Evolutionary conservation across 2,888 invertebrate species (phyloP), one percentile per base, ranked within the genome.

Genomic region (Eilema caniola): DNA sequence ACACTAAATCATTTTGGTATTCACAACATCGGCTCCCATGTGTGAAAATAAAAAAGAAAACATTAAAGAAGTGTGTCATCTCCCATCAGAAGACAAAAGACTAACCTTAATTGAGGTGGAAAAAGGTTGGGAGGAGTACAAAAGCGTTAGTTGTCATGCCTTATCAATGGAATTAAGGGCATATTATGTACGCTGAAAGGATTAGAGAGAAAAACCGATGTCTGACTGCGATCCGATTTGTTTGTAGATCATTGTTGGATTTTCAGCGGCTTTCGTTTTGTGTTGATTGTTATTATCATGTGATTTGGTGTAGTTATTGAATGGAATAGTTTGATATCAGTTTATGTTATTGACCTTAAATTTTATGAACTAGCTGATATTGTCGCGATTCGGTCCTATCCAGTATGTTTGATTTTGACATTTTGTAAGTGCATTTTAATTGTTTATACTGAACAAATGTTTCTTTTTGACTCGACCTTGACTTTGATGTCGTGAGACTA

Each of bases 91-190:
- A 95, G 91, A 95, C 95, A 95, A 95, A 85, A 83, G 88, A 60
- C 77, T 79, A 81, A 80, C 89, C 88, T 92, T 94, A 95, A 94
- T 95, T 94, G 95, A 90, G 87, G 90, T 86, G 88, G 89, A 89
- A 77, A 90, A 92, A 88, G 89, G 88, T 82, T 84, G 80, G 83
- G 78, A 85, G 84, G 81, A 80, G 80, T 83, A 95, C 93, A 95
- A 95, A 91, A 85, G 93, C 91, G 90, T 88, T 90, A 92, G 91
- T 92, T 93, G 95, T 94, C 95, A 94, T 90, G 94, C 92, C 89
- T 88, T 94, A 95, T 95, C 95, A 95, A 92, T 89, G 85, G 92
- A 92, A 95, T 95, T 95, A 95, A 93, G 92, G 92, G 88, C 89
- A 93, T 91, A 95, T 95, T 95, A 95, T 95, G 83, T 85, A 82